Percentiles rank a stretch among this genome's conserved stretches.
Conservation (phyloP, 2,888 invertebrate genomes). For the Hirudinaria manillensis region DNA sequence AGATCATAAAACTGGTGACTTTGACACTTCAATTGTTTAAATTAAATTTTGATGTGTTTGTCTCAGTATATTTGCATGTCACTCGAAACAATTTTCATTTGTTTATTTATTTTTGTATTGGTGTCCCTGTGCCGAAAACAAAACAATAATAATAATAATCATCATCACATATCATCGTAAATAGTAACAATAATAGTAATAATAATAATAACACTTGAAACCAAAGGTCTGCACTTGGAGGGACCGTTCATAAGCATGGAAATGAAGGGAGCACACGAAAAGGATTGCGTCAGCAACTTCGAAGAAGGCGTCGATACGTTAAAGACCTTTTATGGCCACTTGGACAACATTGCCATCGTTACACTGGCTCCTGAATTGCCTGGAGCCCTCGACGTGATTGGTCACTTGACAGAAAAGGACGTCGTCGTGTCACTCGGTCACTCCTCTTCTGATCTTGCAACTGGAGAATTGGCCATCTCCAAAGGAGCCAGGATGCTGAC, state of each 20-base stretch:
- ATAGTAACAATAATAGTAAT: too few species aligned
- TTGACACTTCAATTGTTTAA: too few species aligned
- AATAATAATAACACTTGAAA: neutral
- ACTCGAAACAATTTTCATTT: too few species aligned
- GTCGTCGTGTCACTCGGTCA: constrained; percentile 79
- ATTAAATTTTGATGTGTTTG: too few species aligned
- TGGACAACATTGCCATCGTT: constrained; percentile 75
- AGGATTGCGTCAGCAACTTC: constrained; percentile 66
- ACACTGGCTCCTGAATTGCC: constrained; percentile 88
- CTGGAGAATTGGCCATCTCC: constrained; percentile 76
- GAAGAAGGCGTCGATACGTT: constrained; percentile 65
- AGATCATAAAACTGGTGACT: too few species aligned
- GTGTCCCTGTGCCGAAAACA: too few species aligned
- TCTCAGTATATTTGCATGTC: too few species aligned
- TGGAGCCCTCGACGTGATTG: constrained; percentile 66
- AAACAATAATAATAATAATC: too few species aligned
- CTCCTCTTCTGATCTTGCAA: constrained; percentile 71
- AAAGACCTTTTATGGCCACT: constrained; percentile 64
- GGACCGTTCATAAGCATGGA: constrained; percentile 87
- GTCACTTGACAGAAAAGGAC: constrained; percentile 60
- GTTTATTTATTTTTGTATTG: too few species aligned
- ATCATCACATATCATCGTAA: too few species aligned
- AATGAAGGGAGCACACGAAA: constrained; percentile 90
- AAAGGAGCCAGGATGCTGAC: constrained; percentile 87
- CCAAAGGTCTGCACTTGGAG: constrained; percentile 80